Base-by-base conservation (phyloP, 2,113 vertebrate genomes). In the Pomatorhinus ruficollis region DNA sequence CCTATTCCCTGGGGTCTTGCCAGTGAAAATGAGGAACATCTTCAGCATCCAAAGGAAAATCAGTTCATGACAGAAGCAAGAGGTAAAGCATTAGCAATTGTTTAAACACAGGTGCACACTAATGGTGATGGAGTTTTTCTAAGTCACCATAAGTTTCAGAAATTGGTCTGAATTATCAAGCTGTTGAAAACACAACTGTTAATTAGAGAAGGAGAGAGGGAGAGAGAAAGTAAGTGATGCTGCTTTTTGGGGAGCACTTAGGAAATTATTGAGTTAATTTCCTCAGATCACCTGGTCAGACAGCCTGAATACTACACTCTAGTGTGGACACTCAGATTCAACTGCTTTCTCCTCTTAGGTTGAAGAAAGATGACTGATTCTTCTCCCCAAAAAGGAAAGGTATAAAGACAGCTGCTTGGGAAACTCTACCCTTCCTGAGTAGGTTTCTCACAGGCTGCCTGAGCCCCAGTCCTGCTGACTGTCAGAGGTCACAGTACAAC, bases 81-180 rank as follows among this genome's bases (percentile, higher is more conserved):
- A 14, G 21, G 6, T 19, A 49, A 80, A 74, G 1, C 9, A 11
- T 61, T 56, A 47, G 27, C 9, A 20, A 3, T 17, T 49, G 12
- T 64, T 54, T 60, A 72, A 90, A 76, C 6, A 76, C 21, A 71
- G 11, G 6, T n/a, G n/a, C 44, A 59, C 7, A 9, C 3, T 56
- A 30, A 21, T 3, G 6, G 12, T 47, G 14, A 20, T 15, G 25
- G 5, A 6, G 0, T 5, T 42, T 78, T 40, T 47, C 35, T 17
- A 35, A 71, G 69, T 25, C 12, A 39, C 18, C 6, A 3, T 50
- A 71, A 92, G n/a, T 76, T 83, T 76, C 35, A 49, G n/a, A 79
- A 88, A 79, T 24, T 21, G 2, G 0, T 27, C 57, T 57, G 30
- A 5, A 12, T 71, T 42, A 9, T 42, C 24, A 69, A 14, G 5